Conservation (phyloP, 2,797 vertebrate genomes). For the Sphaeramia orbicularis region DNA sequence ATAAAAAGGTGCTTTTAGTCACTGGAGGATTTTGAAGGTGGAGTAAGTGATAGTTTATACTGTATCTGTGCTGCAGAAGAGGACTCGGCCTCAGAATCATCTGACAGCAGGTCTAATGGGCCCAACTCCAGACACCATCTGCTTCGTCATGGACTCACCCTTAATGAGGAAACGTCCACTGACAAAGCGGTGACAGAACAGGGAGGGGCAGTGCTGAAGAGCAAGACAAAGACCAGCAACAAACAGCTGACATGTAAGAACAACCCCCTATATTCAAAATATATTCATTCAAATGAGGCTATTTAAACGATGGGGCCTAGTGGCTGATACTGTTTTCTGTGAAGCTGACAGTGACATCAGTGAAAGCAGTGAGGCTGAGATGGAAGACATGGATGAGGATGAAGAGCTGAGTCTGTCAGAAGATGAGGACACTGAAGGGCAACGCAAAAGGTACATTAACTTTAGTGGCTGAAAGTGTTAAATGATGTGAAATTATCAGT, state of each 20-base stretch:
- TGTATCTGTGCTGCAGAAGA: slow-evolving; percentile 58
- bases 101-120: slow-evolving; percentile 76
- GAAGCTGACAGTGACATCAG: slow-evolving; percentile 74
- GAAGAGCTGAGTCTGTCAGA: slow-evolving; percentile 88
- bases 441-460: slow-evolving; percentile 52
- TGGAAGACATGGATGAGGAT: slow-evolving; percentile 84
- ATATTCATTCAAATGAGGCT: neutral
- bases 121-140: slow-evolving; percentile 89
- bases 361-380: slow-evolving; percentile 73
- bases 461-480: neutral
- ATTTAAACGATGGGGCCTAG: slow-evolving; percentile 5
- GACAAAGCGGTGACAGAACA: slow-evolving; percentile 70
- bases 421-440: slow-evolving; percentile 76
- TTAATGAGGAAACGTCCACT: slow-evolving; percentile 85
- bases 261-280: neutral
- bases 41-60: neutral
- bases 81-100: slow-evolving; percentile 81
- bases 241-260: slow-evolving; percentile 67
- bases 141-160: slow-evolving; percentile 88
- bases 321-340: slow-evolving; percentile 33
- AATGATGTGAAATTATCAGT: no score
- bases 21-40: neutral
- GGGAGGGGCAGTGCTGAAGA: slow-evolving; percentile 7
- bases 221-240: slow-evolving; percentile 78
- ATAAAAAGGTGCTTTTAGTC: neutral